phyloP scores from a whole-genome alignment of 2,113 vertebrate genomes.

The Menura novaehollandiae region DNA sequence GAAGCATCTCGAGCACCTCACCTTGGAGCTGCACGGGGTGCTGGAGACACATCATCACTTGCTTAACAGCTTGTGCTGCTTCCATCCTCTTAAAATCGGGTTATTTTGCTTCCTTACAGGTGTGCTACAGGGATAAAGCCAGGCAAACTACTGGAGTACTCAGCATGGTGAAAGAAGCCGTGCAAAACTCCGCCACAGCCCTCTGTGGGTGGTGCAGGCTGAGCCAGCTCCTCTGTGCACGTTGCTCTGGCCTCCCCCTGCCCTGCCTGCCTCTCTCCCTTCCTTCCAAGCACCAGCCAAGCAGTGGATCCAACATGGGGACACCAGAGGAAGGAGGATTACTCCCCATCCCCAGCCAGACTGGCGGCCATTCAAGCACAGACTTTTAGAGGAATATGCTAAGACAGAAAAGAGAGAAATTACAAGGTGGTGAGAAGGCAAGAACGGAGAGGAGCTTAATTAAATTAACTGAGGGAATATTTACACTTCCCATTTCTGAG shows the following conservation, averaged over 20 bases:
- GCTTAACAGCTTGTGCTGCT: not conserved
- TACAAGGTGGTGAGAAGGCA: not conserved
- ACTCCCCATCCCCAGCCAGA: not conserved
- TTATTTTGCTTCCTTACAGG: not conserved
- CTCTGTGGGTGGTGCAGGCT: not conserved
- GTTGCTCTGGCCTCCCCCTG: too few species aligned
- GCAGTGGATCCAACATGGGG: not conserved
- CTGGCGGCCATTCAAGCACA: not conserved
- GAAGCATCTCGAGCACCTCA: not conserved
- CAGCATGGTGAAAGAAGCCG: not conserved
- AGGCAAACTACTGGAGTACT: not conserved
- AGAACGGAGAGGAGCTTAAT: constrained; percentile 12
- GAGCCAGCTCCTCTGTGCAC: accelerated
- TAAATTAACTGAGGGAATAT: constrained; percentile 60
- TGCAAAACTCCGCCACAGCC: accelerated
- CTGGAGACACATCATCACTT: not conserved
- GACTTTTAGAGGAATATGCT: not conserved
- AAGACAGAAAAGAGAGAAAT: not conserved
- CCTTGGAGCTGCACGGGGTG: not conserved
- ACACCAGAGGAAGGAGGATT: not conserved
- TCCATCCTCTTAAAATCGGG: not conserved
- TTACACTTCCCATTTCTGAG: constrained; percentile 52
- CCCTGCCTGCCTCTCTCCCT: not conserved
- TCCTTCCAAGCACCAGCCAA: not conserved
- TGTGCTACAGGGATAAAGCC: not conserved